Percentiles rank a stretch among this genome's conserved stretches.
These are phyloP conservation scores for Lamprologus callipterus DNA, from an alignment of 2,113 vertebrate genomes.

Conservation along the genomic window DNA sequence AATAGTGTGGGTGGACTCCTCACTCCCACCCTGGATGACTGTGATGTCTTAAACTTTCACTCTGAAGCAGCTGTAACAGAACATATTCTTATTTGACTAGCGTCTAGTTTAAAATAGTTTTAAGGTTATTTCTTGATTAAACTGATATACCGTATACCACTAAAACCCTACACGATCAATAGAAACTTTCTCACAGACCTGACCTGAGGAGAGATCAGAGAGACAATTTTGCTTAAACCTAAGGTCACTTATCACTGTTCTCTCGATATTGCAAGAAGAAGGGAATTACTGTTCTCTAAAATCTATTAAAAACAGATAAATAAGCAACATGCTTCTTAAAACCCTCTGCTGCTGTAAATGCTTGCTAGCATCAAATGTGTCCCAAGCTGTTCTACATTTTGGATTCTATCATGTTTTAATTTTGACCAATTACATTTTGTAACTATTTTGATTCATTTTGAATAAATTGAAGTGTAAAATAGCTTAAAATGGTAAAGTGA, in stretches of 20 bases:
- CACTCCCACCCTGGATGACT: conserved; percentile 24
- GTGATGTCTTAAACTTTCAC: conserved; percentile 10
- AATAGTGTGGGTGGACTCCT: conserved; percentile 39
- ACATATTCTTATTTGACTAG: neutral
- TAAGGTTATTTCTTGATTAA: neutral
- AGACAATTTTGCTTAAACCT: neutral
- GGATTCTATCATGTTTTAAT: neutral
- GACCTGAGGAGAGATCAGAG: neutral
- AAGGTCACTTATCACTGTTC: neutral
- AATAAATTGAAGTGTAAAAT: neutral
- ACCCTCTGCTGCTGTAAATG: neutral
- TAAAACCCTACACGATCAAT: neutral
- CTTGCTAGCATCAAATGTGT: neutral
- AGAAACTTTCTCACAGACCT: neutral
- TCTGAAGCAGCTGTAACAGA: neutral
- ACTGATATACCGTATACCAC: neutral
- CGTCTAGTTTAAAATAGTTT: neutral
- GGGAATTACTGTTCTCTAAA: neutral
- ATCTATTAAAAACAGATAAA: neutral
- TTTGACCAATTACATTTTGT: neutral
- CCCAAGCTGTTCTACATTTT: neutral
- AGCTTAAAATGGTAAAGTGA: neutral
- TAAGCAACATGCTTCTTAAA: neutral
- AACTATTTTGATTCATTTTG: neutral
- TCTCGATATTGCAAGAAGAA: neutral